Evolutionary conservation across 2,797 vertebrate species (phyloP), one percentile per base, ranked within the genome.

Genomic region (Pipistrellus pipistrellus): DNA sequence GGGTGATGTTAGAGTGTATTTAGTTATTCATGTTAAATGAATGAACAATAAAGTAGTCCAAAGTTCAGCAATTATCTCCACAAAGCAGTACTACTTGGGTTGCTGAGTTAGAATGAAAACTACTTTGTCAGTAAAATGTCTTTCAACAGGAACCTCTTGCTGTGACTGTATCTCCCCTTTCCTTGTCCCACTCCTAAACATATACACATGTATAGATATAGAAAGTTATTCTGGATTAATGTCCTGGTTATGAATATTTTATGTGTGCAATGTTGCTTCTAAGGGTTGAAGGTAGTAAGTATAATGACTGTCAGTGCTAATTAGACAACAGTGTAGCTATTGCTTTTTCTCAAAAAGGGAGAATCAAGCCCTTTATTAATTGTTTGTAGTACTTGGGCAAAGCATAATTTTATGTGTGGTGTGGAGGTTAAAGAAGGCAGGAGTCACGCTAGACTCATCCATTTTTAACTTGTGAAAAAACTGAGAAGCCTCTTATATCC

Each of bases 11-110:
- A 95, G 44, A 80, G 62, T 93, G 46, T 96, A 35, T 89, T 86
- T 92, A 95, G 89, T 96, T 94, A 96, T 91, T 97, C 91, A 89
- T 95, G 89, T 89, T 73, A 94, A 93, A 90, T 85, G 95, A 97
- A 93, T 95, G 95, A 92, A 94, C 68, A 89, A 10, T 93, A 92
- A 96, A 94, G 77, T 93, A 93, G 87, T 88, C 41, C 91, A 95
- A 86, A 97, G 96, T 93, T 96, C 94, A 94, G 73, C 94, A 93
- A 75, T 91, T 96, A 93, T 95, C 85, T 93, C 51, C 46, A 96
- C 88, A 95, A 91, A 96, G 64, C 75, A 75, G 77, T 90, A 72
- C 41, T 95, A 55, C 72, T 90, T 95, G 59, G 44, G 82, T 91
- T 95, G 93, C 44, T 81, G 72, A 90, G 53, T 96, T 95, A 95